phyloP scores from a whole-genome alignment of 2,888 invertebrate species.

The Heliconius hortense region DNA sequence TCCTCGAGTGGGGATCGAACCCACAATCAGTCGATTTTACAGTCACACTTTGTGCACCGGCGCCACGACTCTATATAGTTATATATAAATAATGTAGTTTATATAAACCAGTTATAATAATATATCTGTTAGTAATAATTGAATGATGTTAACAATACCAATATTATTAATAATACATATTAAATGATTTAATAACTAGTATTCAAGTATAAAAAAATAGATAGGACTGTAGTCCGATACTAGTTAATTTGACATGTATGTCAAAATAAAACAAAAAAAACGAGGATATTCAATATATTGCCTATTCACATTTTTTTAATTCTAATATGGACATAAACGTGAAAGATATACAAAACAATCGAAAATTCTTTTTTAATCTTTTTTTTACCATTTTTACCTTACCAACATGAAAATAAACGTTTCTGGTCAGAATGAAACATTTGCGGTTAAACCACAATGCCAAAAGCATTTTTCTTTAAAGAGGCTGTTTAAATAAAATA shows the following conservation, averaged over 20 bases:
- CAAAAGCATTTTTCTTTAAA: conserved; percentile 5
- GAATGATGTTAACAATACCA: background rate
- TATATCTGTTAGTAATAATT: background rate
- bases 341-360: background rate
- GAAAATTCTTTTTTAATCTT: conserved; percentile 3
- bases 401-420: conserved; percentile 6
- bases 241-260: no score
- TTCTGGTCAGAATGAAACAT: background rate
- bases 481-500: background rate
- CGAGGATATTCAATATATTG: background rate
- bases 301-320: background rate
- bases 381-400: conserved; percentile 7
- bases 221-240: no score
- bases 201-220: background rate
- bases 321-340: no score
- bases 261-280: no score
- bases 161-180: no score
- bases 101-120: no score
- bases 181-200: no score
- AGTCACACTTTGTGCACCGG: no score
- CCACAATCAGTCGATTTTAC: no score
- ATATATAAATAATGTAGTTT: no score
- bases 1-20: no score
- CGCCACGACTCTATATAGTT: no score
- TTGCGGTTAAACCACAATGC: conserved; percentile 13